These are phyloP conservation scores for Hormaphis cornu DNA, from an alignment of 1,140 invertebrate genomes.

Conservation along the genomic window DNA sequence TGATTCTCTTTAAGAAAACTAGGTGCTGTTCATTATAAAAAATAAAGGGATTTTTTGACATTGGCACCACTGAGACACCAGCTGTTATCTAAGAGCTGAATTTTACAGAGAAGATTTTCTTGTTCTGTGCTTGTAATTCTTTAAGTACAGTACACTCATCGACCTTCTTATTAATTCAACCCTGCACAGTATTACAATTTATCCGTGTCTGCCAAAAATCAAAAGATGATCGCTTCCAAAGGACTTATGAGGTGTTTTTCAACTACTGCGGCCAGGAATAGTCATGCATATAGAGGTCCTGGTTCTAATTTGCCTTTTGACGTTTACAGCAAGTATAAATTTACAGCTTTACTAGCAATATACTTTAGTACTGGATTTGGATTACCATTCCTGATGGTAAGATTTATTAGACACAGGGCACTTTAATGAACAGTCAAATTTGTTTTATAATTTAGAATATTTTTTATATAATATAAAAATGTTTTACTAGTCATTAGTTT, in stretches of 20 bases:
- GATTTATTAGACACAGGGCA: not conserved
- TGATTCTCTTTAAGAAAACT: no score
- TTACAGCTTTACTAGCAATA: slow-evolving; percentile 9
- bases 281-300: slow-evolving; percentile 22
- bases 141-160: no score
- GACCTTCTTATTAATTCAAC: not conserved
- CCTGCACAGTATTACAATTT: not conserved
- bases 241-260: slow-evolving; percentile 14
- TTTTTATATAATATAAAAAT: not conserved
- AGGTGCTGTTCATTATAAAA: no score
- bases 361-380: slow-evolving; percentile 19
- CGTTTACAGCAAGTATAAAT: slow-evolving; percentile 21
- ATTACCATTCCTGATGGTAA: slow-evolving; percentile 17
- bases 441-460: not conserved
- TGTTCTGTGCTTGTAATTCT: no score
- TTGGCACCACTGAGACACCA: no score
- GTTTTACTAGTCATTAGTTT: not conserved
- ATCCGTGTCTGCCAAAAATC: not conserved
- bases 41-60: no score
- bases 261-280: not conserved
- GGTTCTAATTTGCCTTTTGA: slow-evolving; percentile 21
- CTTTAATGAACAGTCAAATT: not conserved
- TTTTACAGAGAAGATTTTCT: no score
- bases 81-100: no score
- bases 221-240: slow-evolving; percentile 1